These are phyloP conservation scores for Anarrhichthys ocellatus DNA, from an alignment of 2,113 vertebrate genomes.

Conservation along the genomic window DNA sequence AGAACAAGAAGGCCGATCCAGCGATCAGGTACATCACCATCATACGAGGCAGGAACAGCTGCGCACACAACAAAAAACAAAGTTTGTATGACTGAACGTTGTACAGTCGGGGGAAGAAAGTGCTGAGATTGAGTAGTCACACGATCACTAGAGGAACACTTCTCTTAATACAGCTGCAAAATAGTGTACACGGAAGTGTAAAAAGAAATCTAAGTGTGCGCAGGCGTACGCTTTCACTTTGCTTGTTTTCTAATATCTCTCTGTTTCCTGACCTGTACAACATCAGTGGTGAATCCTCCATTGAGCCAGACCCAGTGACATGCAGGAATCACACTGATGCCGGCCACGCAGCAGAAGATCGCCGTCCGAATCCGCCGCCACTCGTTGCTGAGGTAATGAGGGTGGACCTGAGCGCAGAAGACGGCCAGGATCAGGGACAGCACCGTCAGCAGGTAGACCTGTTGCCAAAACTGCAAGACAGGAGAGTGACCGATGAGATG, in stretches of 20 bases:
- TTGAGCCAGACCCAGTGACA: constrained; percentile 97
- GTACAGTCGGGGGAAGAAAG: neutral
- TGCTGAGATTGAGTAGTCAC: neutral
- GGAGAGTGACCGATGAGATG: neutral
- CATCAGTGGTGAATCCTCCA: constrained; percentile 87
- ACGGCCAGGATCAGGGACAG: constrained; percentile 94
- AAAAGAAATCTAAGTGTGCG: too few relatives aligned
- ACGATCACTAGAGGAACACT: too few relatives aligned
- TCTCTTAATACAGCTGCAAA: neutral
- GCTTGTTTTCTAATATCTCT: neutral
- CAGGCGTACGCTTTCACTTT: neutral
- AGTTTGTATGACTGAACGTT: neutral
- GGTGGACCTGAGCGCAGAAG: constrained; percentile 96
- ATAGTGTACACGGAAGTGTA: too few relatives aligned
- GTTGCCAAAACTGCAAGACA: constrained; percentile 91
- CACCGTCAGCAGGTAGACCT: constrained; percentile 93
- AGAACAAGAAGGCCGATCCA: constrained; percentile 94
- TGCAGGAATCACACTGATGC: constrained; percentile 92
- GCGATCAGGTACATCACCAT: constrained; percentile 96
- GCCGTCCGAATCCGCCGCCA: constrained; percentile 90
- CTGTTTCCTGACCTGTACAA: constrained; percentile 88
- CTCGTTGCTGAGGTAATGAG: constrained; percentile 93
- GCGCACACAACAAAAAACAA: constrained; percentile 10
- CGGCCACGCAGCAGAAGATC: constrained; percentile 94
- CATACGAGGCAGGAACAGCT: constrained; percentile 97